Evolutionary conservation across 2,113 vertebrate species (phyloP).

Genomic region (Psophia crepitans): DNA sequence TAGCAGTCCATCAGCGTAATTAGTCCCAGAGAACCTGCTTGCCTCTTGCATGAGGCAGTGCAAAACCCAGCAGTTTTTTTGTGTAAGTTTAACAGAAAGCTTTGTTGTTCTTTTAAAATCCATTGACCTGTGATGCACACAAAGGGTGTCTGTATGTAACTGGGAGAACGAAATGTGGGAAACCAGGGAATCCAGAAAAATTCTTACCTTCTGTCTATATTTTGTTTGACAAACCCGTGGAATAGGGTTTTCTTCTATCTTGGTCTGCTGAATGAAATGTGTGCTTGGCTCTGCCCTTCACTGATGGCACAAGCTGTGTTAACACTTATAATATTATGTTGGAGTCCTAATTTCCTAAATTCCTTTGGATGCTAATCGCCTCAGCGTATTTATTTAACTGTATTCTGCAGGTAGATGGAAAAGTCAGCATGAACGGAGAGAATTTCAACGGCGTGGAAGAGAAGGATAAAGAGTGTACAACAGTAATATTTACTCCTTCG

Average conservation of each 20-base stretch:
- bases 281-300: neutral
- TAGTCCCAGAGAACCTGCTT: neutral
- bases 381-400: conserved; percentile 31
- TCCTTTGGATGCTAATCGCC: neutral
- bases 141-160: neutral
- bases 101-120: neutral
- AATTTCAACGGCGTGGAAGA: conserved; percentile 52
- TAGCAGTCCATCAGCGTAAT: neutral
- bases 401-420: conserved; percentile 79
- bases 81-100: neutral
- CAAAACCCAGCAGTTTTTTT: neutral
- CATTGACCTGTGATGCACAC: neutral
- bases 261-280: neutral
- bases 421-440: conserved; percentile 83
- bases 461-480: conserved; percentile 63
- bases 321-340: neutral
- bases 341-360: neutral
- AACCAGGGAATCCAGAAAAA: neutral
- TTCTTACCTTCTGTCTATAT: neutral
- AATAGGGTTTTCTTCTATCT: neutral
- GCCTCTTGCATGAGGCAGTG: neutral
- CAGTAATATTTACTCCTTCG: conserved; percentile 19
- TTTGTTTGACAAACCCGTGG: neutral
- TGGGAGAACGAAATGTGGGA: neutral
- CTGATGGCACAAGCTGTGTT: neutral